These are phyloP conservation scores for Oconnorella tubifera DNA, from an alignment of 2,888 invertebrate species.

Conservation along the genomic window DNA sequence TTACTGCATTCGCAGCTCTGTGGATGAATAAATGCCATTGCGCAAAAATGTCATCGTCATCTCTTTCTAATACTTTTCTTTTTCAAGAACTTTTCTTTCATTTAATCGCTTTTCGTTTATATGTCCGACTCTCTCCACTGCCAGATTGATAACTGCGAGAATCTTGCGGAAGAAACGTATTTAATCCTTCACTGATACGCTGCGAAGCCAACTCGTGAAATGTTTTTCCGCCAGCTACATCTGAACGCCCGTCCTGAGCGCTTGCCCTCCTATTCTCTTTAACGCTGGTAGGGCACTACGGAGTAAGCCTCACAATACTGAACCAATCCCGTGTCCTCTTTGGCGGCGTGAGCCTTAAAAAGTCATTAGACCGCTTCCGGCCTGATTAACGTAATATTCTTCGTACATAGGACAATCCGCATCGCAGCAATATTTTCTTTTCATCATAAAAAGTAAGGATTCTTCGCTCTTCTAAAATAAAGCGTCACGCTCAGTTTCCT, in stretches of 20 bases:
- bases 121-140: background rate
- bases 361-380: background rate
- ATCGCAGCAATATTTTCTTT: slow-evolving; percentile 4
- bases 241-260: background rate
- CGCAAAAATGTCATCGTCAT: background rate
- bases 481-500: background rate
- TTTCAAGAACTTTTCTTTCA: background rate
- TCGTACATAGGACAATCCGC: background rate
- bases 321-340: slow-evolving; percentile 1
- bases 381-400: background rate
- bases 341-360: background rate
- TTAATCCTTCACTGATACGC: background rate
- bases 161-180: background rate
- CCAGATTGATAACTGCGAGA: background rate
- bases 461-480: background rate
- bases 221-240: background rate
- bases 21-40: background rate
- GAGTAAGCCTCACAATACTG: background rate
- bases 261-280: background rate
- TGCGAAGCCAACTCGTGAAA: background rate
- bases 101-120: background rate
- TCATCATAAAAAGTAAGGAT: background rate
- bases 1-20: slow-evolving; percentile 6
- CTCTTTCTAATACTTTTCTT: background rate
- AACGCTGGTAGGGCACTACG: background rate